Evolutionary conservation across 2,888 invertebrate genomes (phyloP).

Genomic region (Caenorhabditis panamensis): DNA sequence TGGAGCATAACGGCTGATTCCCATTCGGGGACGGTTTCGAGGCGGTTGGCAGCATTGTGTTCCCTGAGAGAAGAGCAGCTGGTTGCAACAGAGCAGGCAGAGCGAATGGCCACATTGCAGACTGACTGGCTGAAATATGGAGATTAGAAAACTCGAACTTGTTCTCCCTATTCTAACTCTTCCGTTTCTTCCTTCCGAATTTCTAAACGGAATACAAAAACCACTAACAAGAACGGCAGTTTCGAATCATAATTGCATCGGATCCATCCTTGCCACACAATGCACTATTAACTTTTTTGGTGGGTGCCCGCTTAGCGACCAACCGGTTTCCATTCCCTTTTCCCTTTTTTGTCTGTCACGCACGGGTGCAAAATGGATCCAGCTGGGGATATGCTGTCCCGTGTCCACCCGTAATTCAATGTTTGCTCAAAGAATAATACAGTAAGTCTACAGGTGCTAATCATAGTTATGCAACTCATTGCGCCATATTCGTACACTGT

Average conservation of each 20-base stretch:
- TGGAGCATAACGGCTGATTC: conserved; percentile 46
- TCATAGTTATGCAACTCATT: conserved; percentile 45
- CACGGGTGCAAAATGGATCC: conserved; percentile 16
- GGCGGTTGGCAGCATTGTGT: neutral
- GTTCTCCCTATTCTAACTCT: too few relatives aligned
- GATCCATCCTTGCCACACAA: conserved; percentile 23
- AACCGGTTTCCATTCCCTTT: conserved; percentile 35
- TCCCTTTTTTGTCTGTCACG: conserved; percentile 17
- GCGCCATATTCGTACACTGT: conserved; percentile 34
- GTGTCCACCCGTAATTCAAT: conserved; percentile 33
- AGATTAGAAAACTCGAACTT: too few relatives aligned
- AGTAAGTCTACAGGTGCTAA: conserved; percentile 43
- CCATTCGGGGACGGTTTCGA: conserved; percentile 55
- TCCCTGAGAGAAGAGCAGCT: conserved; percentile 34
- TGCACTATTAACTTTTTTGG: conserved; percentile 47
- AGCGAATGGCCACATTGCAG: conserved; percentile 73
- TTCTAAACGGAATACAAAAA: too few relatives aligned
- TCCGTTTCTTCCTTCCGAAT: too few relatives aligned
- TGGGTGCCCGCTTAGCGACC: neutral
- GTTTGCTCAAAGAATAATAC: conserved; percentile 48
- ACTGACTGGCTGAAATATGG: conserved; percentile 65
- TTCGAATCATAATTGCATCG: conserved; percentile 40
- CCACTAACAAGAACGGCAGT: neutral
- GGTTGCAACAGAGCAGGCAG: conserved; percentile 63
- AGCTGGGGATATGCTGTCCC: neutral